Base-by-base conservation (phyloP, 1,140 invertebrate species). In the Propsilocerus akamusi region DNA sequence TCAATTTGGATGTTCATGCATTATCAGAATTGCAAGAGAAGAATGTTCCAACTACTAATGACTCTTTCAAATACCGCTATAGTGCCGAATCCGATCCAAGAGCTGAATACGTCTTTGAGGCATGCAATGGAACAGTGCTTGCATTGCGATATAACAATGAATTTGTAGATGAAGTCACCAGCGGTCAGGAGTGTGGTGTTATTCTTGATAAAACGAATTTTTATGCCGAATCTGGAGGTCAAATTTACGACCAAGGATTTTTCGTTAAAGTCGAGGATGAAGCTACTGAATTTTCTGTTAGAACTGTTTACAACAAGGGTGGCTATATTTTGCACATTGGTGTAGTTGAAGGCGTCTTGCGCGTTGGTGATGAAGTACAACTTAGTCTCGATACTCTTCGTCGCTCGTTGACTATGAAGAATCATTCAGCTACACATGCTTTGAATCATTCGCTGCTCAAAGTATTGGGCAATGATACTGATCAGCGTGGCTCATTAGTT, bases 381-480 rank as follows among this genome's bases (percentile, higher is more conserved):
- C 68, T 95, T 12, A 75, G 83, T 53, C 74, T 99, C 52, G 94
- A 99, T 68, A 78, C 77, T 49, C 73, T 80, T 55, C 75, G 93
- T 52, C 72, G 94, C 61, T 74, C 83, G 56, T 66, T 87, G 5
- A 74, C 98, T 22, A 99, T 99, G 97, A 96, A 89, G 59, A 99
- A 99, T 69, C 97, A 99, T 60, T 99, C 96, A 22, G 97, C 90
- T 23, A 99, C 97, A 1, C 97, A 99, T 69, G 79, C 94, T 46
- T 71, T 99, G 0, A 99, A 99, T 72, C 92, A 85, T 71, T 91
- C 89, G 24, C 70, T 99, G 30, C 73, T 95, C 48, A 78, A 81
- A 63, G 88, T 98, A 46, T 68, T 99, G 17, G 81, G 86, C 8
- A 80, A 79, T 53, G 90, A 95, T 58, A 82, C 89, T 34, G 95